A percentile compares a stretch with the other conserved stretches of the same genome.
These are phyloP conservation scores for Smutsia gigantea DNA, from an alignment of 2,797 vertebrate genomes.

Conservation along the genomic window DNA sequence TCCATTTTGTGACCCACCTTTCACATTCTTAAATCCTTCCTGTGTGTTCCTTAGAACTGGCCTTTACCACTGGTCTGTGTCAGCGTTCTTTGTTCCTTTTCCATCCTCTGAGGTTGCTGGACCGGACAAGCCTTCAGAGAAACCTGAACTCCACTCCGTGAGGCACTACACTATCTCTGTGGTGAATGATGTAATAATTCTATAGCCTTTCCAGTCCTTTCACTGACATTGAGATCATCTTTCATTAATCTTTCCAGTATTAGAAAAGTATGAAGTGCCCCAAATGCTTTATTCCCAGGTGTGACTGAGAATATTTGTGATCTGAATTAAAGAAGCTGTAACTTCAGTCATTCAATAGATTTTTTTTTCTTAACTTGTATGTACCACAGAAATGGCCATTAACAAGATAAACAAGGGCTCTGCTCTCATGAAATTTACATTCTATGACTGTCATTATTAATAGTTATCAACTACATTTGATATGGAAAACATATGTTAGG, in stretches of 20 bases:
- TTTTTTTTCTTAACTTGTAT: background rate
- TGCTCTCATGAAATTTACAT: background rate
- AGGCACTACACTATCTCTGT: background rate
- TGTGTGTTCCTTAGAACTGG: background rate
- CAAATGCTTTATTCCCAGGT: constrained; percentile 50
- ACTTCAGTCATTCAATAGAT: background rate
- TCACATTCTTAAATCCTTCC: background rate
- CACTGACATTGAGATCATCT: background rate
- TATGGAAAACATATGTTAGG: constrained; percentile 64
- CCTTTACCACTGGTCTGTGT: background rate
- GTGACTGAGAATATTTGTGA: constrained; percentile 18
- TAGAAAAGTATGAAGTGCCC: constrained; percentile 26
- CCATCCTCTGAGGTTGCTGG: constrained; percentile 5
- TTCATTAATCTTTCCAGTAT: background rate
- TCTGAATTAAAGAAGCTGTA: constrained; percentile 13
- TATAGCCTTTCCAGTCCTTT: background rate
- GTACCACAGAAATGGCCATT: background rate
- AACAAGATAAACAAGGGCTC: background rate
- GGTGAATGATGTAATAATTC: background rate
- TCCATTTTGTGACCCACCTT: background rate
- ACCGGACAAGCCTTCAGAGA: background rate
- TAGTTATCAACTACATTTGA: constrained; percentile 57
- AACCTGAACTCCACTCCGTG: background rate
- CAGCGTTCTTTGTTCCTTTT: background rate
- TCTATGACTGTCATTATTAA: constrained; percentile 65